Base-by-base conservation (phyloP, 1,140 invertebrate species). In the Orussus abietinus region DNA sequence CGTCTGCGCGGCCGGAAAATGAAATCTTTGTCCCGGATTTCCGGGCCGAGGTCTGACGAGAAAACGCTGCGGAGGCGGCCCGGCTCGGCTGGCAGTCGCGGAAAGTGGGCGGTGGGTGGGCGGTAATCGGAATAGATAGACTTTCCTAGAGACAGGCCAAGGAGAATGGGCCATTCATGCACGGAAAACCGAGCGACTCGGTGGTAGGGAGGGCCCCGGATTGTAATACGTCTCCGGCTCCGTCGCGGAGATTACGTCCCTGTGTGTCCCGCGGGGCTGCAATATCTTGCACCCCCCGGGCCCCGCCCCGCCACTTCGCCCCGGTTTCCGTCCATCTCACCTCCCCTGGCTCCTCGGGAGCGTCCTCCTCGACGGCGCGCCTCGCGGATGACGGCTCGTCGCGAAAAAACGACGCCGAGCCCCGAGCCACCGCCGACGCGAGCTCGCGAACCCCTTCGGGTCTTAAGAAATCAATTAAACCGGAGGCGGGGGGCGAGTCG, bases 391-490 rank as follows among this genome's bases (percentile, higher is more conserved):
- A n/a, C 18, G 12, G n/a, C 31, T 11, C 13, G 10, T 33, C 10
- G 31, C 9, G 9, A 14, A 33, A 25, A 25, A 25, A 25, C n/a
- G 34, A 18, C n/a, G n/a, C n/a, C n/a, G n/a, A n/a, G n/a, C 64
- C 56, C 43, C 54, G 49, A 58, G 43, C 48, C 49, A n/a, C n/a
- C n/a, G n/a, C n/a, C 49, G 32, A 57, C 47, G 47, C 51, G 52
- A 53, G 54, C 58, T 50, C 49, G 49, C 48, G 55, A 66, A 63
- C 57, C 62, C 66, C 60, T 67, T 66, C 57, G 60, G 60, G 63
- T 64, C 60, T 65, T 69, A 67, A 69, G 64, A 69, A 69, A 69
- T 67, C 64, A 69, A 69, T 69, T 69, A 64, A 69, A 67, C 56
- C 57, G 22, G 22, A 25, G 6, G 39, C 12, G 43, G 22, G 38